Evolutionary conservation across 2,888 invertebrate genomes (phyloP), one percentile per base, ranked within the genome.

Genomic region (Conchocele bisecta): DNA sequence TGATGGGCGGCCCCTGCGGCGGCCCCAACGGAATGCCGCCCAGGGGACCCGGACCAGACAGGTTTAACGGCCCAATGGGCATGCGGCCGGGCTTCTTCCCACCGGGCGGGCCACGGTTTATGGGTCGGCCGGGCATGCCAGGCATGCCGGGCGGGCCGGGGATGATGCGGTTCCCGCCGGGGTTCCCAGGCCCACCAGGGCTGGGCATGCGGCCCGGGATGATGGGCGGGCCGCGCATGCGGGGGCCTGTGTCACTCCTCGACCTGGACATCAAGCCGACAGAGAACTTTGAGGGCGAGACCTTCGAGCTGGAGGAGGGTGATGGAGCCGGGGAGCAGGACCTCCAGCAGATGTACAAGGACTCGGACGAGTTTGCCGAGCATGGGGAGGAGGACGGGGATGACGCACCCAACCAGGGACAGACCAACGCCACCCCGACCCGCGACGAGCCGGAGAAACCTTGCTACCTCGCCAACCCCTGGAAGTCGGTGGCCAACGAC

Each of bases 151-250:
- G 65, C 22, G 41, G 54, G 57, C 61, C 60, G 41, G 56, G 60
- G 24, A 61, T 69, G 15, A 74, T 64, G 33, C 56, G 75, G 39
- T 81, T 81, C 51, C 78, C 71, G 15, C 74, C 74, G 9, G 59
- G 68, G 28, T 72, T 69, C 35, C 58, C 37, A 37, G 68, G 67
- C 20, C n/a, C n/a, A n/a, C n/a, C n/a, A n/a, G n/a, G n/a, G n/a
- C n/a, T n/a, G n/a, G n/a, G n/a, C n/a, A n/a, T n/a, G n/a, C 48
- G 63, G n/a, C 75, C 76, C 31, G 61, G 63, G 22, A 60, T 72
- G 28, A 46, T 56, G 28, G n/a, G n/a, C n/a, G 69, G 69, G 11
- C 61, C 54, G 24, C 5, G 51, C 50, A 53, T 64, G 13, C 57
- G 63, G 26, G 69, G 51, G 24, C 72, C 72, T 26, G 61, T 70